A percentile compares a stretch with the other conserved stretches of the same genome.
These are phyloP conservation scores for Spinus pinus DNA, from an alignment of 2,797 vertebrate species.

Conservation along the genomic window DNA sequence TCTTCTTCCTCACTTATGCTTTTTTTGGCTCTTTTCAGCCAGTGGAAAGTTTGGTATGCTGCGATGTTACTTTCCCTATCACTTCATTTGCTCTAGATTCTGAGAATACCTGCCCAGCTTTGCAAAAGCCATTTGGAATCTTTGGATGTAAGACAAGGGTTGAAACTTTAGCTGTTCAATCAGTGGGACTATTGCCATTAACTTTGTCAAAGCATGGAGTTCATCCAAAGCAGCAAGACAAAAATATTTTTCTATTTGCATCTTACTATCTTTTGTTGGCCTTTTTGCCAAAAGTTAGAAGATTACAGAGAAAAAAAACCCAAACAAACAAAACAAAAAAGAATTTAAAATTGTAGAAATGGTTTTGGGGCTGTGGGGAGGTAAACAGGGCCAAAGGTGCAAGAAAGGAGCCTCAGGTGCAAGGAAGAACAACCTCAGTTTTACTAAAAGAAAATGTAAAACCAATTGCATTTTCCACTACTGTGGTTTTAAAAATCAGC, in stretches of 20 bases:
- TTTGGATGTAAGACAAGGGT: not conserved
- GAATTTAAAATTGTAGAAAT: not conserved
- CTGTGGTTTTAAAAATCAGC: not conserved
- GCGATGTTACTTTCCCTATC: not conserved
- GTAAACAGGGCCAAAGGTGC: not conserved
- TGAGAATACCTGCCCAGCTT: not conserved
- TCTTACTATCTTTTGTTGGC: not conserved
- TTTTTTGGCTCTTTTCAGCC: not conserved
- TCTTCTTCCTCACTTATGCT: not conserved
- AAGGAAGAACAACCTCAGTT: not conserved
- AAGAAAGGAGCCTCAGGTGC: not conserved
- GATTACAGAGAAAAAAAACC: not conserved
- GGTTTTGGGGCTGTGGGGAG: accelerated
- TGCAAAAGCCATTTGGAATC: not conserved
- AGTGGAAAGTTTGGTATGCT: not conserved
- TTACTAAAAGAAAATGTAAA: not conserved
- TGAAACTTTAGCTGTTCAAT: not conserved
- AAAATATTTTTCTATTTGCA: not conserved
- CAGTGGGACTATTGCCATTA: not conserved
- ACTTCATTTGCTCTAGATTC: not conserved
- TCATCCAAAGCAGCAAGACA: not conserved
- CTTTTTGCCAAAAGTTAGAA: not conserved
- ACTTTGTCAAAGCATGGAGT: not conserved
- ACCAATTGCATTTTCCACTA: not conserved
- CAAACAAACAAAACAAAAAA: too few relatives aligned